These are phyloP conservation scores for Hermaeophaga mercurialis DNA, from an alignment of 2,888 invertebrate genomes.

Conservation along the genomic window DNA sequence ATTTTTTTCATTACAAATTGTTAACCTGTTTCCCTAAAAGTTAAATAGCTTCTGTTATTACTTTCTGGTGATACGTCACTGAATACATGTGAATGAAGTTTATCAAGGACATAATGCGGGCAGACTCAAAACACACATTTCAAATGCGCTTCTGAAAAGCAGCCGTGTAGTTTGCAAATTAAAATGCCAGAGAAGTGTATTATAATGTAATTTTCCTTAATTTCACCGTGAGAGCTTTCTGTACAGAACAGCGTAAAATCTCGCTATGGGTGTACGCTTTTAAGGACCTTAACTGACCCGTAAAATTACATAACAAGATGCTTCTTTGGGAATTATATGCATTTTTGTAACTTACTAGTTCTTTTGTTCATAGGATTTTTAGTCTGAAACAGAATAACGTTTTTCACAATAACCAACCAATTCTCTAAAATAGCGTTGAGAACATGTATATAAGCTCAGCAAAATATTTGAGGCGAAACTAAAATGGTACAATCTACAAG, in stretches of 20 bases:
- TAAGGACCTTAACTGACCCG: conserved; percentile 8
- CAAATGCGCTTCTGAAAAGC: conserved; percentile 5
- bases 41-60: too few species aligned
- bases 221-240: conserved; percentile 19
- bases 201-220: conserved; percentile 28
- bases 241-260: conserved; percentile 15
- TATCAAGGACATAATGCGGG: not conserved
- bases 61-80: not conserved
- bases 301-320: conserved; percentile 13
- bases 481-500: too few species aligned
- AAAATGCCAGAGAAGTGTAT: conserved; percentile 19
- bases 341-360: not conserved
- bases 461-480: too few species aligned
- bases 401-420: too few species aligned
- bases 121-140: conserved; percentile 3
- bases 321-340: conserved; percentile 1
- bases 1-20: too few species aligned
- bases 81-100: not conserved
- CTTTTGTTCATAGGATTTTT: not conserved
- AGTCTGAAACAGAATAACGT: too few species aligned
- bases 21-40: too few species aligned
- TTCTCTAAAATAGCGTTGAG: too few species aligned
- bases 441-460: too few species aligned
- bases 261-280: conserved; percentile 5
- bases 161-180: conserved; percentile 20